Conservation (phyloP, 1,140 invertebrate species). For the Drosophila bocki region DNA sequence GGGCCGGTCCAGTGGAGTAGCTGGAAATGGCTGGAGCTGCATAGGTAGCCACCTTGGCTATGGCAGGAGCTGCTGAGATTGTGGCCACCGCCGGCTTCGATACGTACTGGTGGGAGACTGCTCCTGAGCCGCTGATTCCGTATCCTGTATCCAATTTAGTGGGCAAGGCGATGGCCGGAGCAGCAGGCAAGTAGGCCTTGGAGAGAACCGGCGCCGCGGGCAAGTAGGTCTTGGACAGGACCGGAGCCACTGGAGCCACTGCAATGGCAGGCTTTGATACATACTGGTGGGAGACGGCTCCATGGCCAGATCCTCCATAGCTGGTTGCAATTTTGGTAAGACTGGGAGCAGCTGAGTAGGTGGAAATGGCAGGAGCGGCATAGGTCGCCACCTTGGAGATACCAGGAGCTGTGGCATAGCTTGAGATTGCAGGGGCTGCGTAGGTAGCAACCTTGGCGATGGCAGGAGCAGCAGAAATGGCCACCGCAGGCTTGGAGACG, state of each 20-base stretch:
- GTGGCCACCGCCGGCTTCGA: conserved; percentile 56
- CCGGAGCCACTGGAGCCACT: conserved; percentile 31
- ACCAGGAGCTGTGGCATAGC: conserved; percentile 39
- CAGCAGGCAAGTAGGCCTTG: conserved; percentile 21
- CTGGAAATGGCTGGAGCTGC: conserved; percentile 42
- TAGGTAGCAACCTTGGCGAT: conserved; percentile 60
- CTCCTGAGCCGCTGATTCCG: conserved; percentile 30
- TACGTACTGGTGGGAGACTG: conserved; percentile 62
- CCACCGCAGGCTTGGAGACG: conserved; percentile 53
- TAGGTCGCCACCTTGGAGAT: conserved; percentile 62
- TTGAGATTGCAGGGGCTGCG: conserved; percentile 49
- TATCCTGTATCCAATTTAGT: conserved; percentile 25
- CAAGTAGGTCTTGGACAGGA: conserved; percentile 20
- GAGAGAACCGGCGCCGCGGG: conserved; percentile 22
- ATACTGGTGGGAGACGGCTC: conserved; percentile 64
- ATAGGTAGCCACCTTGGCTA: conserved; percentile 43
- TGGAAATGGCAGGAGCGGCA: conserved; percentile 52
- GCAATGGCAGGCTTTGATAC: conserved; percentile 61
- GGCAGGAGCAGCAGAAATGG: conserved; percentile 44
- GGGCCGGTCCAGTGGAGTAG: conserved; percentile 41
- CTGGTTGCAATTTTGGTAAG: conserved; percentile 48
- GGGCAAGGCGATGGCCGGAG: conserved; percentile 9
- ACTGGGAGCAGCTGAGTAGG: conserved; percentile 51
- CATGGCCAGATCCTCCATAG: conserved; percentile 35
- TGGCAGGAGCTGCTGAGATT: conserved; percentile 43